Conservation (phyloP, 2,797 vertebrate species). For the Heterohyrax brucei region DNA sequence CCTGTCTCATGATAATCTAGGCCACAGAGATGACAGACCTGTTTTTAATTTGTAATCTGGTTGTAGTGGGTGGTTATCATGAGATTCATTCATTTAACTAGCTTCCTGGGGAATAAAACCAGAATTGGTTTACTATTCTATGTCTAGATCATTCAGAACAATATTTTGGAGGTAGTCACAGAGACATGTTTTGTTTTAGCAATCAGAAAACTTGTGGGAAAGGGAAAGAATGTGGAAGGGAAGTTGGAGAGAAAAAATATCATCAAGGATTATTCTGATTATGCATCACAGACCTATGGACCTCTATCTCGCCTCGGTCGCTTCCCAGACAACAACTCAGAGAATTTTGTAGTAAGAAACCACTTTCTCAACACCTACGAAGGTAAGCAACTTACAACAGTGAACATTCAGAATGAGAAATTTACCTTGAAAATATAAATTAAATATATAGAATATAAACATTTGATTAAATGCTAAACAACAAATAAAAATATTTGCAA, state of each 20-base stretch:
- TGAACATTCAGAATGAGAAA: conserved; percentile 27
- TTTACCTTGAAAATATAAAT: not conserved
- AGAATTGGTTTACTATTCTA: conserved; percentile 49
- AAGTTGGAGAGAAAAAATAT: conserved; percentile 91
- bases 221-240: conserved; percentile 91
- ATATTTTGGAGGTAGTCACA: conserved; percentile 66
- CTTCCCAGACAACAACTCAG: conserved; percentile 90
- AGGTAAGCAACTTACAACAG: conserved; percentile 90
- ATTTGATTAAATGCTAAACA: conserved; percentile 49
- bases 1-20: not conserved
- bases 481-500: conserved; percentile 62
- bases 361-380: conserved; percentile 93
- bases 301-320: conserved; percentile 89
- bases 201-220: conserved; percentile 93
- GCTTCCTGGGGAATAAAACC: conserved; percentile 52
- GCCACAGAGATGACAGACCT: not conserved
- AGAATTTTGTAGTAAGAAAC: conserved; percentile 89
- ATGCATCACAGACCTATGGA: conserved; percentile 90
- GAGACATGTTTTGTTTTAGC: conserved; percentile 89
- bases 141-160: not conserved
- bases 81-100: not conserved
- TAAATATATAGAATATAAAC: conserved; percentile 31
- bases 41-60: not conserved
- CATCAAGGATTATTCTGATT: conserved; percentile 91
- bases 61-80: not conserved